Evolutionary conservation across 2,888 invertebrate genomes (phyloP).

Genomic region (Lampropteryx suffumata): DNA sequence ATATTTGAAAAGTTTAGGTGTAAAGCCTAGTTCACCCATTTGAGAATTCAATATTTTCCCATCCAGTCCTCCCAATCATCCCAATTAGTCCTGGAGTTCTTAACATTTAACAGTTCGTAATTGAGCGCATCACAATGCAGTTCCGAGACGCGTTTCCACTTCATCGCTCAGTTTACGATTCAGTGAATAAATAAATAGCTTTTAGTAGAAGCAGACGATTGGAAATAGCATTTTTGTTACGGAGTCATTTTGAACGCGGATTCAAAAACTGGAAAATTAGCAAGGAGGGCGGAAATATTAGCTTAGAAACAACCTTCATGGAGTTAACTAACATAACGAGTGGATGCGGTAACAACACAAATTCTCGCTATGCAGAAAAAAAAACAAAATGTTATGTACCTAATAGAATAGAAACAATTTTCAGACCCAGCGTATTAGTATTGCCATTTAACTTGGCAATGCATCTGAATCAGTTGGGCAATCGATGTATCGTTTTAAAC

Average conservation of each 20-base stretch:
- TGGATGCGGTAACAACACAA: too few relatives aligned
- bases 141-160: conserved; percentile 60
- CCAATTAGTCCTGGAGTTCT: conserved; percentile 34
- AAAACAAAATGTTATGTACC: too few relatives aligned
- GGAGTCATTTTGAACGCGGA: conserved; percentile 6
- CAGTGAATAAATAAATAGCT: conserved; percentile 75
- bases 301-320: background rate
- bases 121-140: conserved; percentile 71
- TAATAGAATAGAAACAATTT: too few relatives aligned
- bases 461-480: too few relatives aligned
- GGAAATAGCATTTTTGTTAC: conserved; percentile 28
- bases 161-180: conserved; percentile 58
- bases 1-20: too few relatives aligned
- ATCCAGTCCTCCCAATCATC: conserved; percentile 4
- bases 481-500: too few relatives aligned
- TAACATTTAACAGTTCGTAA: conserved; percentile 49
- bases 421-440: too few relatives aligned
- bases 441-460: too few relatives aligned
- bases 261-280: conserved; percentile 10
- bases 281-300: background rate
- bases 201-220: conserved; percentile 42
- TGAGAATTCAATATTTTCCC: background rate
- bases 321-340: too few relatives aligned
- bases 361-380: too few relatives aligned
- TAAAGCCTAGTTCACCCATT: too few relatives aligned